Base-by-base conservation (phyloP, 2,113 vertebrate species). In the Bos indicus region DNA sequence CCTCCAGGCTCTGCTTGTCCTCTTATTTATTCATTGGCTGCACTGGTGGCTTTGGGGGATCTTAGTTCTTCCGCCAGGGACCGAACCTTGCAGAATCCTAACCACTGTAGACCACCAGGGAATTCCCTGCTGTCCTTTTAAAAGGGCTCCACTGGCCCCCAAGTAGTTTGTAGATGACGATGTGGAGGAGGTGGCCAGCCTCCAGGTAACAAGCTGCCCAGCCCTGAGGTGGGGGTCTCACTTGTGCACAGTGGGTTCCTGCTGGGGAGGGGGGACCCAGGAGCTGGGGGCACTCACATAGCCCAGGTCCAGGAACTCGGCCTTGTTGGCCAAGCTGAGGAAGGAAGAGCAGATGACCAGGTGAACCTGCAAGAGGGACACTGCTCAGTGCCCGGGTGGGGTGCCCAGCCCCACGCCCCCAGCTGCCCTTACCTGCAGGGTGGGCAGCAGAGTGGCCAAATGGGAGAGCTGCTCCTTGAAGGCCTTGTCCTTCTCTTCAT, bases 301-400 rank as follows among this genome's bases (percentile, higher is more conserved):
- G 88, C 99, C 99, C 98, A 99, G 99, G 96, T 99, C 99, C 98
- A 99, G 97, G 97, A 99, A 99, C 97, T 99, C 99, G 0, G 99
- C 99, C 98, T 99, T 99, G 98, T 99, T 99, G 90, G 99, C 99
- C 0, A 99, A 99, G 98, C 99, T 99, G 98, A 99, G 99, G 97
- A 99, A 99, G 12, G 99, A 99, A 0, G 99, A 99, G 91, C 99
- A 99, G 94, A 99, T 99, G 96, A 99, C 99, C 86, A 99, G 99
- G 92, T 99, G 99, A 84, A 99, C 99, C 99, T 99, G 88, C 11
- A 0, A 19, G 43, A 33, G 30, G 19, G 7, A 52, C 6, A 3
- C 12, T 5, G n/a, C 95, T 88, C 26, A 52, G 64, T 0, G 36
- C 48, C 74, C 10, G 19, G 67, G 30, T 0, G 3, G 23, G 36